phyloP scores from a whole-genome alignment of 1,140 invertebrate genomes.

The Anastatus disparis region DNA sequence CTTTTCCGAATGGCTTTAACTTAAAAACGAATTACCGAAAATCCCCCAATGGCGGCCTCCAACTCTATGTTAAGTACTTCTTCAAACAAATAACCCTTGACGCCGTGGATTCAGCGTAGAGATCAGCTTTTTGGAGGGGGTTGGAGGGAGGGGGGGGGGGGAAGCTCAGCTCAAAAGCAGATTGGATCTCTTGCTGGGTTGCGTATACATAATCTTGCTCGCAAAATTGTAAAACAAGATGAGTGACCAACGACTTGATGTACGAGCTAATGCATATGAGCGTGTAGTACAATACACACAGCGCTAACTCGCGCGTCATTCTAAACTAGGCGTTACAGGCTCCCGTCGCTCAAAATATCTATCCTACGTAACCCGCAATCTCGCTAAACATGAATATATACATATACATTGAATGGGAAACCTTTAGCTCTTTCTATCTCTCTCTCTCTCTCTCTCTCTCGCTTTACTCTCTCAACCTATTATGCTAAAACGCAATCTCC shows the following conservation, averaged over 20 bases:
- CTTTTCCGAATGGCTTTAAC: neutral
- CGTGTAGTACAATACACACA: slow-evolving; percentile 7
- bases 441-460: too few species aligned
- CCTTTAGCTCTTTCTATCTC: too few species aligned
- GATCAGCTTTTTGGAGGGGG: too few species aligned
- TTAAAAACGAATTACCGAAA: slow-evolving; percentile 6
- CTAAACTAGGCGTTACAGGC: too few species aligned
- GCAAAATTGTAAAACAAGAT: slow-evolving; percentile 37
- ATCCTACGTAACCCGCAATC: too few species aligned
- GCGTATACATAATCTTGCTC: neutral
- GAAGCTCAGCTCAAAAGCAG: neutral
- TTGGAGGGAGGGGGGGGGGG: too few species aligned
- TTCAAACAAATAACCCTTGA: slow-evolving; percentile 23
- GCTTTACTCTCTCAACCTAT: too few species aligned
- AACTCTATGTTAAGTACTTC: slow-evolving; percentile 1
- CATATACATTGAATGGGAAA: too few species aligned
- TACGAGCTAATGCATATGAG: slow-evolving; percentile 36
- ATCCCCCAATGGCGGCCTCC: neutral
- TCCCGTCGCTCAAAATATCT: too few species aligned
- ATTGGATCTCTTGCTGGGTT: slow-evolving; percentile 19
- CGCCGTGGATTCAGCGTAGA: too few species aligned
- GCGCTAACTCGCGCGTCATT: neutral
- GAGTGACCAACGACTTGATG: slow-evolving; percentile 21
- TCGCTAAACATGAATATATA: too few species aligned
- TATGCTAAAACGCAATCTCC: slow-evolving; percentile 58